Base-by-base conservation (phyloP, 2,113 vertebrate genomes). In the Prunella fulvescens region DNA sequence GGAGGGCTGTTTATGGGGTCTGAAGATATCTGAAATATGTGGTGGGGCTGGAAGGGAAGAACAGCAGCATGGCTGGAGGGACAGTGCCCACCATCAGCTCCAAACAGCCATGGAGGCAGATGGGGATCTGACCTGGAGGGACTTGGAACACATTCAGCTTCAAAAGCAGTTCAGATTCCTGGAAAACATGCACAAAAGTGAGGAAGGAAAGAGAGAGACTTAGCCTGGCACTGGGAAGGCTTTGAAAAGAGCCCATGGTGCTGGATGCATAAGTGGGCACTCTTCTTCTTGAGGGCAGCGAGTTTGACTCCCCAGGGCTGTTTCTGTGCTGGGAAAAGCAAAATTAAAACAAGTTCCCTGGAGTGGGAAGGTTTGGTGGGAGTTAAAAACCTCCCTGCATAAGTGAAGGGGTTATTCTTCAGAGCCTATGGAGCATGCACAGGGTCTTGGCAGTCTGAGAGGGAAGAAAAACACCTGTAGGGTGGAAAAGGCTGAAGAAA, bases 101-200 rank as follows among this genome's bases (percentile, higher is more conserved):
- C 16, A 33, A 56, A 54, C 12, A 70, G 39, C 29, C 1, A 4
- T 0, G 2, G 64, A 39, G 53, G 17, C 0, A 3, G 67, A 25
- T 1, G 2, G 33, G 80, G 35, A 40, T 39, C 58, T 45, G 64
- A 91, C 81, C 67, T 12, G 28, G 51, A 65, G 83, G 70, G 73
- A 60, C 53, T 24, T 47, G 51, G n/a, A 76, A 58, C 53, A 60
- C 35, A 25, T 29, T 88, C 35, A 35, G 65, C 47, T 81, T 62
- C 90, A 77, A 69, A 95, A 64, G 58, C 76, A 76, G 40, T 22
- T 74, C 56, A 64, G 31, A 44, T 62, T 44, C 84, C 57, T 37
- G 26, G 33, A 77, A 88, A 79, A 81, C 37, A 23, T 29, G n/a
- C 61, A 77, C 31, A 62, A 70, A 78, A 65, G 58, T 12, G 15